Evolutionary conservation across 2,888 invertebrate species (phyloP).

Genomic region (Gymnocheta viridis): DNA sequence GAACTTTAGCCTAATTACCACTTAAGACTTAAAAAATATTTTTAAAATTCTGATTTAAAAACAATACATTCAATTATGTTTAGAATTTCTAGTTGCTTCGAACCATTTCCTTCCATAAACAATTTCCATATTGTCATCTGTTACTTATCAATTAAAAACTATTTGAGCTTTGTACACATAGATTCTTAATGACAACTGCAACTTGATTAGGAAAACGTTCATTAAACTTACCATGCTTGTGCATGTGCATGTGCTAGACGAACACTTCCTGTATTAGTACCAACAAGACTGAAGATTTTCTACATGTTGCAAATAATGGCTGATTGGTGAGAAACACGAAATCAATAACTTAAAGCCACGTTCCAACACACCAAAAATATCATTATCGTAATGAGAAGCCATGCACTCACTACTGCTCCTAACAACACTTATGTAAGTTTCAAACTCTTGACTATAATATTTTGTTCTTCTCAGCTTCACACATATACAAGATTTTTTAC

Average conservation of each 20-base stretch:
- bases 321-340: not conserved
- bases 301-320: slow-evolving; percentile 1
- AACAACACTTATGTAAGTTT: slow-evolving; percentile 4
- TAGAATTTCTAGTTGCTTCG: not conserved
- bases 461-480: not conserved
- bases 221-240: slow-evolving; percentile 40
- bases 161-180: slow-evolving; percentile 36
- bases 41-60: too few relatives aligned
- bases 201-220: slow-evolving; percentile 62
- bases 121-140: slow-evolving; percentile 11
- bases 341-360: not conserved
- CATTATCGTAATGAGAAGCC: slow-evolving; percentile 31
- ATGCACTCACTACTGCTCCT: not conserved
- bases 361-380: slow-evolving; percentile 5
- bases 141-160: slow-evolving; percentile 43
- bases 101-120: slow-evolving; percentile 11
- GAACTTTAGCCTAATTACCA: too few relatives aligned
- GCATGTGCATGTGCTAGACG: not conserved
- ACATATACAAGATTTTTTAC: not conserved
- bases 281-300: slow-evolving; percentile 2
- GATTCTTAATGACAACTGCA: slow-evolving; percentile 39
- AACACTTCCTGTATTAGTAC: slow-evolving; percentile 3
- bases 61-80: too few relatives aligned
- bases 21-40: too few relatives aligned
- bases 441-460: not conserved